These are phyloP conservation scores for Enoplosus armatus DNA, from an alignment of 2,797 vertebrate genomes.

Conservation along the genomic window DNA sequence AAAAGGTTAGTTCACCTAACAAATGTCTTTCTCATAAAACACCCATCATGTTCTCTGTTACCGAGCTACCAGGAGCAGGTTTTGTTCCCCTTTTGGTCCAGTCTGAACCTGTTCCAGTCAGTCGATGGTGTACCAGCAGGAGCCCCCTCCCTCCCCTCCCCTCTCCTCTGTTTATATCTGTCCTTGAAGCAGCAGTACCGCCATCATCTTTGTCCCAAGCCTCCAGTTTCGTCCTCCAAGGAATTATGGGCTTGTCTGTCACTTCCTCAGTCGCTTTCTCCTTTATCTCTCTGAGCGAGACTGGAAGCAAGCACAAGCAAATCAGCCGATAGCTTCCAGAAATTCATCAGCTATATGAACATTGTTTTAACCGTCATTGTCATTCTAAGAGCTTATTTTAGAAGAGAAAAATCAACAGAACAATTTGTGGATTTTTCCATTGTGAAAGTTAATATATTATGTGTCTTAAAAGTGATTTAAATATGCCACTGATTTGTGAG, in stretches of 20 bases:
- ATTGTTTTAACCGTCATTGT: not conserved
- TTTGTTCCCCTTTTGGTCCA: slow-evolving; percentile 68
- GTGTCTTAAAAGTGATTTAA: not conserved
- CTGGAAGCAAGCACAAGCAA: not conserved
- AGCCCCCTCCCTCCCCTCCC: not conserved
- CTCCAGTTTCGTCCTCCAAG: slow-evolving; percentile 48
- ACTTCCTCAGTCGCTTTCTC: slow-evolving; percentile 35
- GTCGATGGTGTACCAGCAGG: slow-evolving; percentile 79
- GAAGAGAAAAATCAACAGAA: not conserved
- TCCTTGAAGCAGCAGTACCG: slow-evolving; percentile 56
- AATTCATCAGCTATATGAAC: slow-evolving; percentile 4
- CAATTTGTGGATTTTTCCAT: not conserved
- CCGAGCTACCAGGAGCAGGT: slow-evolving; percentile 66
- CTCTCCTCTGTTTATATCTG: slow-evolving; percentile 27
- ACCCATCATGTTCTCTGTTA: slow-evolving; percentile 34
- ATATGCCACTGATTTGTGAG: not conserved
- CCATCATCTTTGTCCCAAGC: slow-evolving; percentile 47
- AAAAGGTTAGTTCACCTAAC: not conserved
- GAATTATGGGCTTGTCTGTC: slow-evolving; percentile 36
- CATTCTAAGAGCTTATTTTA: not conserved
- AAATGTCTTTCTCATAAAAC: not conserved
- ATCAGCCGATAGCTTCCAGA: slow-evolving; percentile 16
- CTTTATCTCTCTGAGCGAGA: slow-evolving; percentile 13
- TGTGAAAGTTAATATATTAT: not conserved
- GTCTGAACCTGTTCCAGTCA: slow-evolving; percentile 79